Evolutionary conservation across 2,113 vertebrate species (phyloP), one percentile per base, ranked within the genome.

Genomic region (Grammomys surdaster): DNA sequence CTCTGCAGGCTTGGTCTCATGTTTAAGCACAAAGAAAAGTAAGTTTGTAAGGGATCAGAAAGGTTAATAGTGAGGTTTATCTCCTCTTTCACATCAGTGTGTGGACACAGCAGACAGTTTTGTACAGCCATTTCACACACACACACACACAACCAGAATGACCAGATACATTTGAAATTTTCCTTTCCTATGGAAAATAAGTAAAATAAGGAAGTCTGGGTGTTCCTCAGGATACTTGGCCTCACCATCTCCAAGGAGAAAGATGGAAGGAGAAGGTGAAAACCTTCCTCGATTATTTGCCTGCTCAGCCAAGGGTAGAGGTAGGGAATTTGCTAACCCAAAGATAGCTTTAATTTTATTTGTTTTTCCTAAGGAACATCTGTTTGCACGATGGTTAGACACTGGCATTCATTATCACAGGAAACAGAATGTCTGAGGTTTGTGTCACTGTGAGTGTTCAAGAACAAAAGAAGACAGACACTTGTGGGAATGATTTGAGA

Each of bases 271-370:
- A 90, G 82, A 72, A 48, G 28, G 81, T 40, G 48, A 72, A 95
- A 69, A 16, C 4, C 67, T 69, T 95, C 72, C 16, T 88, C 80
- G 81, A 60, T 92, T 87, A 73, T 91, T 96, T 96, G 76, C 75
- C 75, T 85, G 65, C 78, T 95, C 78, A 94, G 84, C 69, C 84
- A 76, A 89, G 78, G 78, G 31, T 65, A 46, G 54, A 81, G 73
- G 78, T 63, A 78, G 80, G 33, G 77, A 94, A 40, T 97, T 96
- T 54, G 90, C 95, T 92, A 96, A 93, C 84, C 96, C 96, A 97
- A 96, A 97, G 95, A 96, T 97, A 97, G 95, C 89, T 72, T 58
- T 97, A 90, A 96, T 97, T 97, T 95, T 96, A 90, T 96, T 97
- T 97, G 89, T 93, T 97, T 97, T 95, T 95, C 95, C 93, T 94